Evolutionary conservation across 2,113 vertebrate genomes (phyloP), one percentile per base, ranked within the genome.

Genomic region (Charadrius vociferus): DNA sequence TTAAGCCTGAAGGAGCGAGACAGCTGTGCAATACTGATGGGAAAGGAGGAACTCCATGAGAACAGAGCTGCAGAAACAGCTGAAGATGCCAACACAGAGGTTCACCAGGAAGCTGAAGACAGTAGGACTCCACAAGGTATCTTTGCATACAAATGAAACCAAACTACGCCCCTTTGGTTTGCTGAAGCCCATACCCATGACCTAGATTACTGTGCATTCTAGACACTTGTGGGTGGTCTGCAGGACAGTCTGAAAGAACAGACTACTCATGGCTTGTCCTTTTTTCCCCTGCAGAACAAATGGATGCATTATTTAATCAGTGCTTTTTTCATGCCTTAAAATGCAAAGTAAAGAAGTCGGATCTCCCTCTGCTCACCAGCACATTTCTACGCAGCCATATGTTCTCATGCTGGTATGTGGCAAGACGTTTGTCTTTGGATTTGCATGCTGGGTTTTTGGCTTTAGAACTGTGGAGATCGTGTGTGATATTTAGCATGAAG

Each of bases 251-350:
- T 67, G 75, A 43, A 49, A 45, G 50, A 86, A 8, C 20, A 41
- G 14, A 32, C 24, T 13, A 1, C 80, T 93, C 52, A 81, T 1
- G 0, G 41, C 74, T 56, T 90, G 58, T 72, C 8, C 67, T 72
- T 22, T 78, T 32, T 87, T 86, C 11, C 86, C 88, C 96, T 97
- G 96, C 98, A 99, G 99, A 99, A 85, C 98, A 98, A 93, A 99
- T 99, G 99, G 99, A 99, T 41, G 98, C 97, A 14, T 96, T 99
- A 63, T 97, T 99, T 68, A 79, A 98, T 90, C 99, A 98, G 91
- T 99, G 99, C 95, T 99, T 99, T 95, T 98, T 99, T 80, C 99
- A 99, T 36, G 99, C 99, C 50, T 98, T 99, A 91, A 99, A 99
- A 97, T 98, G 95, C 95, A 99, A 99, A 86, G 98, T 99, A 71